These are phyloP conservation scores for Sorex maritimensis DNA, from an alignment of 2,797 vertebrate genomes.

Conservation along the genomic window DNA sequence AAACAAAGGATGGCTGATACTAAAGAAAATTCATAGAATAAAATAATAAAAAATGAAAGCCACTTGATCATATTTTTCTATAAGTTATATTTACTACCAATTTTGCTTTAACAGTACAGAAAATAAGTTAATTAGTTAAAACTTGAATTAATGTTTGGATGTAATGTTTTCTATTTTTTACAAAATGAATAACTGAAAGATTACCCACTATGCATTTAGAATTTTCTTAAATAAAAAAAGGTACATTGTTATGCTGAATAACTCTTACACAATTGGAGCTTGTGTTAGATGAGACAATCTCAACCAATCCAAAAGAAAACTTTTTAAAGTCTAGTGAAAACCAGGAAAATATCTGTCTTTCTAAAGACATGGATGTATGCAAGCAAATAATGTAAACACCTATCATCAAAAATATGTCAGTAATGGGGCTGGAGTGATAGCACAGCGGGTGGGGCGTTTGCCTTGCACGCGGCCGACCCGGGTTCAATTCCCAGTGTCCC, in stretches of 20 bases:
- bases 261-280: not conserved
- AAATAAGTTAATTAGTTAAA: not conserved
- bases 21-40: not conserved
- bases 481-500: too few relatives aligned
- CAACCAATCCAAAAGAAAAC: slow-evolving; percentile 7
- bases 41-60: not conserved
- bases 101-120: not conserved
- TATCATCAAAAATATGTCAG: not conserved
- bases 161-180: not conserved
- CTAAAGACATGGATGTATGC: not conserved
- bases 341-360: not conserved
- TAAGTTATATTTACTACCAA: not conserved
- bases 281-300: not conserved
- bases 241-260: not conserved
- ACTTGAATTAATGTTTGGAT: slow-evolving; percentile 3
- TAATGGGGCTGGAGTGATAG: too few relatives aligned
- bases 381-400: not conserved
- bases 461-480: too few relatives aligned
- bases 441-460: too few relatives aligned
- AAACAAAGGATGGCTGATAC: not conserved
- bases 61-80: not conserved
- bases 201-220: not conserved
- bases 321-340: not conserved
- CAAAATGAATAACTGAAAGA: slow-evolving; percentile 27
- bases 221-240: slow-evolving; percentile 10